Percentiles rank a stretch among this genome's conserved stretches.
Evolutionary conservation across 1,140 invertebrate species (phyloP).

Genomic region (Piezodorus guildinii): DNA sequence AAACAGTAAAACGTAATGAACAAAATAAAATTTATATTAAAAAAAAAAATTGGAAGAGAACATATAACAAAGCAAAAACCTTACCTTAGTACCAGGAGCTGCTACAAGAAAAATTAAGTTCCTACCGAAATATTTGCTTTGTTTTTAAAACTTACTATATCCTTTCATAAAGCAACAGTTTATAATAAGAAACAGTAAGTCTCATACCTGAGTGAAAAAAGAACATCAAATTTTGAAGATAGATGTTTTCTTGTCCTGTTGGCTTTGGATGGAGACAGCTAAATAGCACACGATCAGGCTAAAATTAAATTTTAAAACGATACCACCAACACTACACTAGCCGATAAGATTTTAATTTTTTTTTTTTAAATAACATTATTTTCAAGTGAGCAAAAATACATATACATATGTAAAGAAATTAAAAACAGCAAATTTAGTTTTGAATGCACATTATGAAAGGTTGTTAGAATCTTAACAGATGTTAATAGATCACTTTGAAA

Average conservation of each 20-base stretch:
- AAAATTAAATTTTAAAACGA: slow-evolving; percentile 16
- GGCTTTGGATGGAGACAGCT: slow-evolving; percentile 9
- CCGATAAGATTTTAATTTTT: not conserved
- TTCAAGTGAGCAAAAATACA: not conserved
- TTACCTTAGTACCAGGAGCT: not conserved
- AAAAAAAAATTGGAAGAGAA: too few relatives aligned
- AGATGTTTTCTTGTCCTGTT: slow-evolving; percentile 2
- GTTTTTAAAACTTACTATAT: not conserved
- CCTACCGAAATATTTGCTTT: not conserved
- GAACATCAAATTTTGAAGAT: not conserved
- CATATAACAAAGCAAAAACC: not conserved
- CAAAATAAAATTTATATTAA: too few relatives aligned
- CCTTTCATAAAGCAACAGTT: not conserved
- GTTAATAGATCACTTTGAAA: too few relatives aligned
- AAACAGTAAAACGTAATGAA: too few relatives aligned
- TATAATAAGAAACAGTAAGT: slow-evolving; percentile 2
- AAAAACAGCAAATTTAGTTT: too few relatives aligned
- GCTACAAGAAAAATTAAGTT: not conserved
- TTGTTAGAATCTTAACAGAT: too few relatives aligned
- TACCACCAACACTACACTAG: slow-evolving; percentile 11
- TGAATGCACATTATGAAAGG: too few relatives aligned
- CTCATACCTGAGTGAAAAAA: slow-evolving; percentile 15
- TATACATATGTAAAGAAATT: too few relatives aligned
- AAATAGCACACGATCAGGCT: slow-evolving; percentile 21
- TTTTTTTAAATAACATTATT: not conserved